Evolutionary conservation across 1,140 invertebrate species (phyloP), one percentile per base, ranked within the genome.

Genomic region (Anastrepha obliqua): DNA sequence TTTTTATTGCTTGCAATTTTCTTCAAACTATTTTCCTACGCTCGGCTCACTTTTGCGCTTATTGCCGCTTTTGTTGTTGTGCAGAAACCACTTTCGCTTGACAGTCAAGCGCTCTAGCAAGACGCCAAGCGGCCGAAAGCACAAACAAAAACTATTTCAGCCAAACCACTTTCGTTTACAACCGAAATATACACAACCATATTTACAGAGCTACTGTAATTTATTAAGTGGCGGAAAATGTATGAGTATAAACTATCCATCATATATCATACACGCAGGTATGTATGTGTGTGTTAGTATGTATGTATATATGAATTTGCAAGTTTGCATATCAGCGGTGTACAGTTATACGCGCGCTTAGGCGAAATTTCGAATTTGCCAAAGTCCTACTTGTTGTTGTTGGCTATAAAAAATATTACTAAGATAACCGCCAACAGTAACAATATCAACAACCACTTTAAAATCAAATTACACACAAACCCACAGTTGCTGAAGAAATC

Each of bases 1-100:
- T 55, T 81, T 17, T 81, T 81, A 47, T n/a, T 42, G n/a, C 74
- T 81, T 51, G 74, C 74, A 81, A 74, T 74, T 81, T 81, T 51
- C 7, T 58, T 81, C 2, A 55, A 81, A 81, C 74, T 7, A 70
- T 74, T 74, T 74, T 74, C 70, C 70, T 51, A 74, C 42, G 17
- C 44, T 74, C 70, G 44, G n/a, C 47, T 44, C 47, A 15, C 44
- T n/a, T 74, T 55, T 55, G 44, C 44, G 74, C 15, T 55, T n/a
- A 42, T 29, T 44, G 67, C 39, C 39, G 64, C 64, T 62, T 17
- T 62, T 62, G 60, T 62, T 70, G 67, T 62, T 70, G 74, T 13
- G 44, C 42, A 51, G n/a, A 51, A 81, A 81, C 47, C 47, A 81
- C 74, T 81, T 81, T 81, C 74, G 74, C 47, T 81, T 81, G 74